A percentile compares a stretch with the other conserved stretches of the same genome.
These are phyloP conservation scores for Vultur gryphus DNA, from an alignment of 2,797 vertebrate genomes.

Conservation along the genomic window DNA sequence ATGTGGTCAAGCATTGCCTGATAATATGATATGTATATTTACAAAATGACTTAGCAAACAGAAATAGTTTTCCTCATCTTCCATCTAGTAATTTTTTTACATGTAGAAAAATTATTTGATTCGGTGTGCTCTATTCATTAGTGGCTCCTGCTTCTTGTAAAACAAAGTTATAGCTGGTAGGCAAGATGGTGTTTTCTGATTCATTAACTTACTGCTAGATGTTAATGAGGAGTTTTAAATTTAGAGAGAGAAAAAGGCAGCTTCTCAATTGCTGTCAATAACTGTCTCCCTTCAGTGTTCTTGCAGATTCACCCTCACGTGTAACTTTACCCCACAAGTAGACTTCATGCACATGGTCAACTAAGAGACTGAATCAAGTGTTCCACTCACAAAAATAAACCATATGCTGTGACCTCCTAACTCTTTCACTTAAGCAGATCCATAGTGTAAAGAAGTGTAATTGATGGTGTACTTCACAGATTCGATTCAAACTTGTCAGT, in stretches of 20 bases:
- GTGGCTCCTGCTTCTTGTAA: neutral
- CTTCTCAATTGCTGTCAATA: neutral
- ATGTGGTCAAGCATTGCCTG: neutral
- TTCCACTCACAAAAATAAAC: neutral
- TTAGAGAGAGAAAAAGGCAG: neutral
- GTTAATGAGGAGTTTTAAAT: neutral
- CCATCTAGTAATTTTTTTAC: neutral
- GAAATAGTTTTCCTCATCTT: neutral
- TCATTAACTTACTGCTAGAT: neutral
- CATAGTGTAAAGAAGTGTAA: conserved; percentile 1
- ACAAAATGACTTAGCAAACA: neutral
- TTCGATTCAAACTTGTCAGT: neutral
- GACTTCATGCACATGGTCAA: neutral
- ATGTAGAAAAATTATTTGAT: neutral
- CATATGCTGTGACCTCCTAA: neutral
- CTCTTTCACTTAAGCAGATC: conserved; percentile 4
- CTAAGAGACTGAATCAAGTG: neutral
- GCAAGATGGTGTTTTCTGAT: neutral
- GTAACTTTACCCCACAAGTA: neutral
- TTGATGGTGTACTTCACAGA: conserved; percentile 12
- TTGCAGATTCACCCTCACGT: neutral
- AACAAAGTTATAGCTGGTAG: neutral
- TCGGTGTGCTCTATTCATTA: neutral
- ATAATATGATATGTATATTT: neutral
- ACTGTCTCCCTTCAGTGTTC: neutral